Evolutionary conservation across 2,888 invertebrate species (phyloP).

Genomic region (Xanthorhoe designata): DNA sequence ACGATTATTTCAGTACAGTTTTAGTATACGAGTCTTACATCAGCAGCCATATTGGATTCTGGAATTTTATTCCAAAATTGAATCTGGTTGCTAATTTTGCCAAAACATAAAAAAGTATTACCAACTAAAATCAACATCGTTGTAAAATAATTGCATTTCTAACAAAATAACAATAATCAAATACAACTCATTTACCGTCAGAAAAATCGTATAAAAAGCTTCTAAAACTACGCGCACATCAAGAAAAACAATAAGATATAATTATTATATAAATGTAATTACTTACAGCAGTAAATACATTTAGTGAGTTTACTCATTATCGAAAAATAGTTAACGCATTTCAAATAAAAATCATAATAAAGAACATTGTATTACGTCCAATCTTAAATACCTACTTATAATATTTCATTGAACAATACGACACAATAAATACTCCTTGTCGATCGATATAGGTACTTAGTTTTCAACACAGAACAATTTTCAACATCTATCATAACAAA

Average conservation of each 20-base stretch:
- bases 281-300: conserved; percentile 9
- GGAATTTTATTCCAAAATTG: conserved; percentile 44
- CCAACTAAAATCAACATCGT: conserved; percentile 37
- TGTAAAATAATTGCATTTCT: conserved; percentile 45
- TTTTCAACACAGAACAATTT: conserved; percentile 63
- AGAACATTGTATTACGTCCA: not conserved
- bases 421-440: conserved; percentile 62
- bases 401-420: conserved; percentile 52
- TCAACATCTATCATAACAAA: conserved; percentile 69
- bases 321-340: conserved; percentile 13
- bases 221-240: conserved; percentile 48
- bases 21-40: conserved; percentile 58
- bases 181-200: conserved; percentile 38
- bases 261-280: conserved; percentile 34
- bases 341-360: not conserved
- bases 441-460: conserved; percentile 35
- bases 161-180: conserved; percentile 31
- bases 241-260: conserved; percentile 50
- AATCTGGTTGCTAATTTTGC: conserved; percentile 64
- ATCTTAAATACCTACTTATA: not conserved
- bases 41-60: conserved; percentile 61
- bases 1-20: not conserved
- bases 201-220: conserved; percentile 53
- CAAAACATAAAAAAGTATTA: conserved; percentile 48
- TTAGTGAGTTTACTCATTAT: conserved; percentile 26